phyloP scores from a whole-genome alignment of 2,888 invertebrate genomes.

The Phaedon cochleariae region DNA sequence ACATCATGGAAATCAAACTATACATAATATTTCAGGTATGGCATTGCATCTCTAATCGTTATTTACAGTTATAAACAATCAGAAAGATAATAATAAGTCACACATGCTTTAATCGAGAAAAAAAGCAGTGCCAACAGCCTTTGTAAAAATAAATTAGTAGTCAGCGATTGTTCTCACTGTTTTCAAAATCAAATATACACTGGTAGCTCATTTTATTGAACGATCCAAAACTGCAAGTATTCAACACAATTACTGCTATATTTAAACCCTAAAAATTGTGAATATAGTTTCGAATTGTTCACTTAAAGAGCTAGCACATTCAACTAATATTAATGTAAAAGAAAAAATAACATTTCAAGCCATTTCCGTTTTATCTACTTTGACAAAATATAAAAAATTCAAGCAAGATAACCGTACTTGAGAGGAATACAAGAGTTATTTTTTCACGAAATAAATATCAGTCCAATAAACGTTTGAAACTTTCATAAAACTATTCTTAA shows the following conservation, averaged over 20 bases:
- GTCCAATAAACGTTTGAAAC: slow-evolving; percentile 37
- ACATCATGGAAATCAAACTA: slow-evolving; percentile 44
- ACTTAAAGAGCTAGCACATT: background rate
- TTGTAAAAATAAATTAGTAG: slow-evolving; percentile 39
- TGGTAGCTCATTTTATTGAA: background rate
- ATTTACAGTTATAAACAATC: slow-evolving; percentile 38
- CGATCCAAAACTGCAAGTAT: background rate
- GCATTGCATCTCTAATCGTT: slow-evolving; percentile 41
- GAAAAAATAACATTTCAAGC: slow-evolving; percentile 33
- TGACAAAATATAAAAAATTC: background rate
- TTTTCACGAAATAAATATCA: slow-evolving; percentile 42
- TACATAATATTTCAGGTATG: slow-evolving; percentile 46
- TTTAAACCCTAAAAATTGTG: slow-evolving; percentile 1
- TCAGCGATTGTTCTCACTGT: slow-evolving; percentile 1
- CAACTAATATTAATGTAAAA: slow-evolving; percentile 36
- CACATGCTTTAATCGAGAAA: slow-evolving; percentile 32
- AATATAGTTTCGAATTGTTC: background rate
- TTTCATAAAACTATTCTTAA: slow-evolving; percentile 16
- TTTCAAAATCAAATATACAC: slow-evolving; percentile 5
- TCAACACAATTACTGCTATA: background rate
- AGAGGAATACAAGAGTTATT: slow-evolving; percentile 33
- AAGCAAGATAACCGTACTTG: background rate
- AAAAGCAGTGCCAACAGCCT: slow-evolving; percentile 40
- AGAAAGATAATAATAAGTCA: slow-evolving; percentile 32
- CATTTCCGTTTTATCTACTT: background rate